Evolutionary conservation across 2,797 vertebrate species (phyloP).

Genomic region (Glyptemys insculpta): DNA sequence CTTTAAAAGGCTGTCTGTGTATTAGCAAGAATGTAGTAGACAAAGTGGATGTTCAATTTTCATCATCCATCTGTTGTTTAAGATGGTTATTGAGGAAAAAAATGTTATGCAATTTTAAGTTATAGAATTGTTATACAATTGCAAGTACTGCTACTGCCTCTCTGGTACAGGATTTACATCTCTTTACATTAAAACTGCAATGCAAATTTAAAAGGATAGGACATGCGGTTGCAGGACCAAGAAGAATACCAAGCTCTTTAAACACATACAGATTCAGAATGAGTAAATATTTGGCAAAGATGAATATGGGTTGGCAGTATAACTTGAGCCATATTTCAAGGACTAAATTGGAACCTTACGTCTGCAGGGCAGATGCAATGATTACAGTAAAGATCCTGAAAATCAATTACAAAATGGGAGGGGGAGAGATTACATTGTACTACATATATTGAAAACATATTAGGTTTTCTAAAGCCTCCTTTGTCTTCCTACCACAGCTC

Average conservation of each 20-base stretch:
- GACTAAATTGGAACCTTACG: not conserved
- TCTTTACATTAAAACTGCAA: not conserved
- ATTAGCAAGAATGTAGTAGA: not conserved
- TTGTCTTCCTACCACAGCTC: not conserved
- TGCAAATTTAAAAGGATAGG: not conserved
- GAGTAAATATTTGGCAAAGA: not conserved
- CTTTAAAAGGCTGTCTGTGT: not conserved
- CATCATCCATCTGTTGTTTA: not conserved
- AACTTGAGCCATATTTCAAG: not conserved
- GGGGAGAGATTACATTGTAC: not conserved
- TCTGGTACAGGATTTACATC: accelerated
- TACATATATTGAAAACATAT: not conserved
- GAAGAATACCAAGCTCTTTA: not conserved
- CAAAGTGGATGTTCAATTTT: not conserved
- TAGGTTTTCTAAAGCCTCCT: accelerated
- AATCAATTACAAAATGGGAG: not conserved
- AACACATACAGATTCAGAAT: not conserved
- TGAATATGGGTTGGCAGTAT: not conserved
- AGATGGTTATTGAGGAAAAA: not conserved
- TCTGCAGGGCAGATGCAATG: not conserved
- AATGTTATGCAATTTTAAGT: not conserved
- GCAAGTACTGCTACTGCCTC: not conserved
- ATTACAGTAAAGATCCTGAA: not conserved
- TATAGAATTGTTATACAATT: too few species aligned
- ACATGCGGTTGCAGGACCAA: not conserved